Evolutionary conservation across 64 coral and sea anemone genomes (phyloP).

Genomic region (Anthopleura sola): DNA sequence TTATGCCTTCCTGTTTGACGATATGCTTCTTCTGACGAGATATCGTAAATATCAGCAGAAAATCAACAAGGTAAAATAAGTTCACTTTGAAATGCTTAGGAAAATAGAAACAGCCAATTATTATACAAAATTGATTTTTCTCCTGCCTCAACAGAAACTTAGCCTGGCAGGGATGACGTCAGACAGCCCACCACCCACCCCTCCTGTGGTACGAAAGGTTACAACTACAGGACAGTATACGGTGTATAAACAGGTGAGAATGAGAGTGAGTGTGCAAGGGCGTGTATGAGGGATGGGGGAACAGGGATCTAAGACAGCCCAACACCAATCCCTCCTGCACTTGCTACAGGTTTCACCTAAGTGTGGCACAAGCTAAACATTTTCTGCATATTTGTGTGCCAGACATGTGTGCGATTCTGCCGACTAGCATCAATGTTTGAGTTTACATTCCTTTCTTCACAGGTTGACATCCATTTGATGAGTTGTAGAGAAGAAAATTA

Average conservation of each 20-base stretch:
- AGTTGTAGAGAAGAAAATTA: too few relatives aligned
- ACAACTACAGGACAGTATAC: slow-evolving; percentile 57
- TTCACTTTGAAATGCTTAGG: too few relatives aligned
- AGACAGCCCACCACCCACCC: slow-evolving; percentile 75
- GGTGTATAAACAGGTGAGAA: slow-evolving; percentile 86
- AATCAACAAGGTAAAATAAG: slow-evolving; percentile 55
- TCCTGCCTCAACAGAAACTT: slow-evolving; percentile 54
- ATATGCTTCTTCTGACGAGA: slow-evolving; percentile 91
- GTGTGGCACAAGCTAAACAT: too few relatives aligned
- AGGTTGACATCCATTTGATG: too few relatives aligned
- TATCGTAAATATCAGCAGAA: slow-evolving; percentile 71
- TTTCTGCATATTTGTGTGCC: too few relatives aligned
- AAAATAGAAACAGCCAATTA: too few relatives aligned
- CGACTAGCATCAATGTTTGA: too few relatives aligned
- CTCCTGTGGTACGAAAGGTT: slow-evolving; percentile 57
- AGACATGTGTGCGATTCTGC: too few relatives aligned
- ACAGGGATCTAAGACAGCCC: neutral
- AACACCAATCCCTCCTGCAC: too few relatives aligned
- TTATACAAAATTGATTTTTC: too few relatives aligned
- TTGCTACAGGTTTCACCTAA: too few relatives aligned
- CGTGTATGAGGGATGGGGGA: neutral
- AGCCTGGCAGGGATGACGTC: slow-evolving; percentile 66
- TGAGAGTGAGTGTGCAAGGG: neutral
- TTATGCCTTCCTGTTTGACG: slow-evolving; percentile 92
- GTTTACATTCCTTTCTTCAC: too few relatives aligned